Conservation (phyloP, 2,113 vertebrate species). For the Gyps fulvus region DNA sequence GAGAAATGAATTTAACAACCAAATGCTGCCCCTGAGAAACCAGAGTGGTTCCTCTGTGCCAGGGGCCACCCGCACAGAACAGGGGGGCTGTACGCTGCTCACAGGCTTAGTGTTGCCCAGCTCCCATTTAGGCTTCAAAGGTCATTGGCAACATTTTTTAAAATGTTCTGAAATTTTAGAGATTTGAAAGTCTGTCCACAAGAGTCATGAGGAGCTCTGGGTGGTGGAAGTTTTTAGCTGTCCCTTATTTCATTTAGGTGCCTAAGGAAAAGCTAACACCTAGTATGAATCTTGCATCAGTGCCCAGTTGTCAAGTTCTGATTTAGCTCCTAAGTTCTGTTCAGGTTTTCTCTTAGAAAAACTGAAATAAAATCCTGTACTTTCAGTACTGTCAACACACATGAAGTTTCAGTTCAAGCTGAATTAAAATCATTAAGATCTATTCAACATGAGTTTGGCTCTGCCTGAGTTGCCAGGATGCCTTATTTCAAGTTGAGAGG, state of each 20-base stretch:
- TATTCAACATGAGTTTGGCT: not conserved
- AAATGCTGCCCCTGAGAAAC: slow-evolving; percentile 11
- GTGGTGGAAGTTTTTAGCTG: not conserved
- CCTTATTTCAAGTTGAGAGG: not conserved
- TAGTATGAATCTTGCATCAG: not conserved
- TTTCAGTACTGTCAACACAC: not conserved
- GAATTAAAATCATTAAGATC: not conserved
- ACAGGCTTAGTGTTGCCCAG: not conserved
- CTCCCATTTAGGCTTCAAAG: not conserved
- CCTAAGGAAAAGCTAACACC: not conserved
- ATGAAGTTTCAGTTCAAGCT: not conserved
- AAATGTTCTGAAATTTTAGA: not conserved
- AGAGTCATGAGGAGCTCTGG: not conserved
- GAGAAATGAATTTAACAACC: slow-evolving; percentile 12
- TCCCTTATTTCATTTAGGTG: not conserved
- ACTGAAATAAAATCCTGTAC: not conserved
- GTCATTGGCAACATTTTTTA: not conserved
- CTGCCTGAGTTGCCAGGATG: not conserved
- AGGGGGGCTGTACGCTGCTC: not conserved
- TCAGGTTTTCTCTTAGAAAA: not conserved
- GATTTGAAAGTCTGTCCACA: not conserved
- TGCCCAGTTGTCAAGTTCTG: not conserved
- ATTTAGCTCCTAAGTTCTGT: not conserved
- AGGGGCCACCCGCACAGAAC: not conserved
- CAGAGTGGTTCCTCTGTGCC: not conserved